These are phyloP conservation scores for Fulmarus glacialis DNA, from an alignment of 2,113 vertebrate species.

Conservation along the genomic window DNA sequence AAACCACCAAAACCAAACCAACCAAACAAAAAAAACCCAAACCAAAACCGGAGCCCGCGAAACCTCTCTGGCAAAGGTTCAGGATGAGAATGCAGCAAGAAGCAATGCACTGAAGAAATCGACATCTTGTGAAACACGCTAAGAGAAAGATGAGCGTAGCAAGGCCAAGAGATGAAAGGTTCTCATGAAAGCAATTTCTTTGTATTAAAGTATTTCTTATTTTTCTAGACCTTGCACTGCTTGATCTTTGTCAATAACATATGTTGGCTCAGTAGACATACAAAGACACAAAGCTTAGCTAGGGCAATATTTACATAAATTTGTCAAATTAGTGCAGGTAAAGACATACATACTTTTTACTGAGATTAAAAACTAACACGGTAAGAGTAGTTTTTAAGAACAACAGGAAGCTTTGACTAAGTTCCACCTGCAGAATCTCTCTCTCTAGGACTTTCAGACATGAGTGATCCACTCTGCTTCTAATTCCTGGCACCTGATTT, in stretches of 20 bases:
- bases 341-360: background rate
- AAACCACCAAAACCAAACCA: too few relatives aligned
- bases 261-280: background rate
- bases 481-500: background rate
- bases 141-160: background rate
- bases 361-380: background rate
- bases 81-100: background rate
- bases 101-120: background rate
- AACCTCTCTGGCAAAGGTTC: background rate
- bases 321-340: background rate
- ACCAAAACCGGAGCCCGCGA: background rate
- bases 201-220: background rate
- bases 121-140: background rate
- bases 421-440: background rate
- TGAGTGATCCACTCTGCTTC: background rate
- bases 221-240: background rate
- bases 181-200: background rate
- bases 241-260: background rate
- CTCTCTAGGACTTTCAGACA: background rate
- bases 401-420: background rate
- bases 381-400: background rate
- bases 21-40: too few relatives aligned
- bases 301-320: background rate
- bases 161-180: background rate
- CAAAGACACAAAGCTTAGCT: background rate